A percentile compares a stretch with the other conserved stretches of the same genome.
Conservation (phyloP, 2,888 invertebrate species). For the Eupithecia tripunctaria region DNA sequence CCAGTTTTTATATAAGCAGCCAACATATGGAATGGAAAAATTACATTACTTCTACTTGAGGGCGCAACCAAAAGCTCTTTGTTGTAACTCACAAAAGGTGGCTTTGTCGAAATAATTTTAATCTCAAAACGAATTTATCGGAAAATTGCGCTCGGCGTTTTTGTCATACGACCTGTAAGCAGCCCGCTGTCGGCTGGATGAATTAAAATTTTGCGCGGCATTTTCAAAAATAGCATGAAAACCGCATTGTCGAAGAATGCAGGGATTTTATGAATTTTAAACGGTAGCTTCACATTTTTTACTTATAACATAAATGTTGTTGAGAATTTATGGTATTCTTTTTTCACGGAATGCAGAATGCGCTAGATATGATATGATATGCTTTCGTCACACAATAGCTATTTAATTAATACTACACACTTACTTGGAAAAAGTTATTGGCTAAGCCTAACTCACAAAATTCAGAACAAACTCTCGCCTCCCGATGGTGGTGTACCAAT, state of each 20-base stretch:
- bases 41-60: conserved; percentile 38
- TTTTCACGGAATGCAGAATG: background rate
- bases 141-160: conserved; percentile 58
- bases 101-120: conserved; percentile 50
- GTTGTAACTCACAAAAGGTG: conserved; percentile 42
- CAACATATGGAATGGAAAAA: conserved; percentile 36
- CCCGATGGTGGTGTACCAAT: too few species aligned
- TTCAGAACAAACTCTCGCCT: too few species aligned
- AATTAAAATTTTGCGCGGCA: conserved; percentile 58
- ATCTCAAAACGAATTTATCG: conserved; percentile 56
- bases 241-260: conserved; percentile 25
- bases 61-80: conserved; percentile 46
- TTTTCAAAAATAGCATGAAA: conserved; percentile 44
- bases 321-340: conserved; percentile 13
- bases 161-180: conserved; percentile 52
- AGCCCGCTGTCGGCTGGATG: conserved; percentile 55
- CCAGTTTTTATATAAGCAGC: conserved; percentile 19
- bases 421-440: background rate
- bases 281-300: conserved; percentile 22
- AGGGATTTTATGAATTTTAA: conserved; percentile 26
- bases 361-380: background rate
- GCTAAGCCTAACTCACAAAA: background rate
- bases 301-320: conserved; percentile 19
- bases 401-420: too few species aligned
- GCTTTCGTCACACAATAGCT: background rate